These are phyloP conservation scores for Ischnura elegans DNA, from an alignment of 2,888 invertebrate genomes.

Conservation along the genomic window DNA sequence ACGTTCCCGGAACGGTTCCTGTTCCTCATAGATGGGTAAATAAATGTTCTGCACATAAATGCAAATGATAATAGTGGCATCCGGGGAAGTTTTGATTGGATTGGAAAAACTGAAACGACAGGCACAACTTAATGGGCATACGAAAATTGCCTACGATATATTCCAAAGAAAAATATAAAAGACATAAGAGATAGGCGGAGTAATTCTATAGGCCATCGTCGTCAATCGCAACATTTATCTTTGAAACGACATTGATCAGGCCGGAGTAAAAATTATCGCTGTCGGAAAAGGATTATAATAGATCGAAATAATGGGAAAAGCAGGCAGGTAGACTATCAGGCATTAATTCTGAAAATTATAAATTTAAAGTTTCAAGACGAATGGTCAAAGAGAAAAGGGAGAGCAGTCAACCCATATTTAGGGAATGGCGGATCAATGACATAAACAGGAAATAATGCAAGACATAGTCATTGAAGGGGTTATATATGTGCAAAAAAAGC, in stretches of 20 bases:
- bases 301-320: conserved; percentile 40
- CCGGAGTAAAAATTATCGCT: background rate
- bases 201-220: background rate
- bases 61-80: background rate
- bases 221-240: background rate
- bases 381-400: too few species aligned
- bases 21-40: background rate
- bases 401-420: too few species aligned
- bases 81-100: background rate
- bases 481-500: too few species aligned
- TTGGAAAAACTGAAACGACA: background rate
- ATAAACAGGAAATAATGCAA: too few species aligned
- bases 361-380: too few species aligned
- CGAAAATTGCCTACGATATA: background rate
- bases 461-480: too few species aligned
- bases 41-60: background rate
- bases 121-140: background rate
- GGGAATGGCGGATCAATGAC: too few species aligned
- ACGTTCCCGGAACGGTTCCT: background rate
- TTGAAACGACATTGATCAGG: background rate
- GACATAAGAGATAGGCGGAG: background rate
- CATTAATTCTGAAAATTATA: too few species aligned
- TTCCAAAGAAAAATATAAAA: background rate
- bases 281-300: too few species aligned
- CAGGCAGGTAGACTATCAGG: too few species aligned